phyloP scores from a whole-genome alignment of 2,113 vertebrate genomes.

The Poecile atricapillus region DNA sequence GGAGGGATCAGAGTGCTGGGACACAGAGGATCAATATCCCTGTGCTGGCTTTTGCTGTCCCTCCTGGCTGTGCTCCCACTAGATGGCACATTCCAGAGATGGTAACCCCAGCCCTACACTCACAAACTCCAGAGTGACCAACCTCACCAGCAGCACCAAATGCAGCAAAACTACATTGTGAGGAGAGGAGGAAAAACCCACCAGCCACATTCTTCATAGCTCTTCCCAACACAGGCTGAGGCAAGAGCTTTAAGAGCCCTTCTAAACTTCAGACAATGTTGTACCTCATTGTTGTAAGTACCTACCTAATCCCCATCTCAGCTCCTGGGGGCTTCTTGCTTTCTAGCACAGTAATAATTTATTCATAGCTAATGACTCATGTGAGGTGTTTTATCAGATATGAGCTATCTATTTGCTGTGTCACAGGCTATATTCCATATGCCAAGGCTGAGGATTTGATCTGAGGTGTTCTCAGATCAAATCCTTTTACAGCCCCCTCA shows the following conservation, averaged over 20 bases:
- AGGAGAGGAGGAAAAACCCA: background rate
- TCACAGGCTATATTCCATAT: background rate
- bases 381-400: background rate
- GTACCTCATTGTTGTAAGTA: background rate
- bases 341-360: background rate
- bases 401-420: background rate
- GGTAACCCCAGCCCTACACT: background rate
- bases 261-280: background rate
- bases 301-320: background rate
- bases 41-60: background rate
- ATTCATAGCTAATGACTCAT: background rate
- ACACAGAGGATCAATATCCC: background rate
- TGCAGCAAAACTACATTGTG: background rate
- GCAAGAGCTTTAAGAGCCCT: background rate
- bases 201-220: background rate
- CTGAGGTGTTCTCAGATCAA: background rate
- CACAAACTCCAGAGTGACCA: fast-evolving
- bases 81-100: background rate
- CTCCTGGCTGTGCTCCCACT: background rate
- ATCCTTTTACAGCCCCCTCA: background rate
- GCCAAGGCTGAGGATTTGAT: background rate
- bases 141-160: background rate
- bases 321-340: background rate
- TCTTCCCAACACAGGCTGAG: background rate
- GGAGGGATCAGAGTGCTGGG: background rate